Evolutionary conservation across 2,888 invertebrate genomes (phyloP).

Genomic region (Dendrolimus houi): DNA sequence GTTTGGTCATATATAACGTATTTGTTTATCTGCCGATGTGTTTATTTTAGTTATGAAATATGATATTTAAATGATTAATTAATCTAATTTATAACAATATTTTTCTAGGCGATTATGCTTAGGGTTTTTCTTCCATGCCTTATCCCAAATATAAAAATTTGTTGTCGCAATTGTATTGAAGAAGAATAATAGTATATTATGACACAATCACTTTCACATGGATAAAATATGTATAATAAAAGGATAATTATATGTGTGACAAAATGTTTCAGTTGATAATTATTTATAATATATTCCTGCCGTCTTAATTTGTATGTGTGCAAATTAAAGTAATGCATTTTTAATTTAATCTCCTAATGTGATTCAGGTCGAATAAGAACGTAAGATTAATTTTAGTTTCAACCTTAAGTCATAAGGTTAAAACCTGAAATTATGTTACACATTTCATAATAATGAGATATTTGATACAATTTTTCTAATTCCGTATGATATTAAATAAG

Average conservation of each 20-base stretch:
- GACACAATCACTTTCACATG: no score
- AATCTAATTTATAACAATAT: no score
- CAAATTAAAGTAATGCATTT: not conserved
- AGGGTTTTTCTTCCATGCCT: no score
- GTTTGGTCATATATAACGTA: no score
- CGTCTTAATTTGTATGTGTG: not conserved
- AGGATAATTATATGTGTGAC: not conserved
- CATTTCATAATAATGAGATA: not conserved
- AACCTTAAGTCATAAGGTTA: not conserved
- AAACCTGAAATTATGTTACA: not conserved
- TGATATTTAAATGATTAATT: no score
- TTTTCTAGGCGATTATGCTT: no score
- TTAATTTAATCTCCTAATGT: not conserved
- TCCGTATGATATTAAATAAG: not conserved
- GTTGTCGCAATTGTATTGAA: no score
- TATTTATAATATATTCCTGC: not conserved
- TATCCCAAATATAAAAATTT: no score
- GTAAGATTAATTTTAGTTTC: not conserved
- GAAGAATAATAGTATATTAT: no score
- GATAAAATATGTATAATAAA: not conserved
- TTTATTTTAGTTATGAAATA: no score
- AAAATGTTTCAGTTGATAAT: not conserved
- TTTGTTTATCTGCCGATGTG: no score
- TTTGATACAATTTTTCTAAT: not conserved
- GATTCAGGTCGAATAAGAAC: not conserved